Evolutionary conservation across 1,140 invertebrate species (phyloP).

Genomic region (Drosophila burlai): DNA sequence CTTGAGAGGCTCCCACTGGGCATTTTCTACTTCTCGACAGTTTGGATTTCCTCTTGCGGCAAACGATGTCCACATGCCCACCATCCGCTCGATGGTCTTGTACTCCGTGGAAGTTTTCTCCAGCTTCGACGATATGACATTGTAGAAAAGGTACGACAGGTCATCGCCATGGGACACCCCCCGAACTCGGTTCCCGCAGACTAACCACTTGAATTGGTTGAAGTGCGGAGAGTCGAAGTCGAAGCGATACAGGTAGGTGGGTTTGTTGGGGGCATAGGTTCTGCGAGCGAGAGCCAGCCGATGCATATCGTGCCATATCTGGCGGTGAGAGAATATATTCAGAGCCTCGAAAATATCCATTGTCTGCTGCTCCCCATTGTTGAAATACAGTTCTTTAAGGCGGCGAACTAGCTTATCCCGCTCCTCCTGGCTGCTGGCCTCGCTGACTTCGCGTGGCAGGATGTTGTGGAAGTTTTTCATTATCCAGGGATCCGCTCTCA

Average conservation of each 20-base stretch:
- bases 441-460: slow-evolving; percentile 60
- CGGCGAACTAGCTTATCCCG: slow-evolving; percentile 41
- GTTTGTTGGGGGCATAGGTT: slow-evolving; percentile 57
- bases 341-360: slow-evolving; percentile 62
- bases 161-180: slow-evolving; percentile 88
- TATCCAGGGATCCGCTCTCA: slow-evolving; percentile 44
- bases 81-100: slow-evolving; percentile 77
- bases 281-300: slow-evolving; percentile 67
- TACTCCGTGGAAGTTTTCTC: slow-evolving; percentile 61
- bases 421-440: slow-evolving; percentile 48
- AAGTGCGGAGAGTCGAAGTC: slow-evolving; percentile 78
- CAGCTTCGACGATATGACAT: slow-evolving; percentile 50
- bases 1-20: slow-evolving; percentile 54
- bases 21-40: slow-evolving; percentile 34
- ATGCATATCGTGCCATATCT: slow-evolving; percentile 83
- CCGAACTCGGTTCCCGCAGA: slow-evolving; percentile 55
- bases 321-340: slow-evolving; percentile 73
- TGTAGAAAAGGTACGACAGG: slow-evolving; percentile 88
- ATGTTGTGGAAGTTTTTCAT: slow-evolving; percentile 56
- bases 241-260: slow-evolving; percentile 85
- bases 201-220: slow-evolving; percentile 77
- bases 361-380: slow-evolving; percentile 38
- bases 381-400: slow-evolving; percentile 61
- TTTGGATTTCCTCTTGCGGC: slow-evolving; percentile 81
- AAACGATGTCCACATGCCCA: slow-evolving; percentile 85